These are phyloP conservation scores for Meriones unguiculatus DNA, from an alignment of 2,113 vertebrate genomes.

Conservation along the genomic window DNA sequence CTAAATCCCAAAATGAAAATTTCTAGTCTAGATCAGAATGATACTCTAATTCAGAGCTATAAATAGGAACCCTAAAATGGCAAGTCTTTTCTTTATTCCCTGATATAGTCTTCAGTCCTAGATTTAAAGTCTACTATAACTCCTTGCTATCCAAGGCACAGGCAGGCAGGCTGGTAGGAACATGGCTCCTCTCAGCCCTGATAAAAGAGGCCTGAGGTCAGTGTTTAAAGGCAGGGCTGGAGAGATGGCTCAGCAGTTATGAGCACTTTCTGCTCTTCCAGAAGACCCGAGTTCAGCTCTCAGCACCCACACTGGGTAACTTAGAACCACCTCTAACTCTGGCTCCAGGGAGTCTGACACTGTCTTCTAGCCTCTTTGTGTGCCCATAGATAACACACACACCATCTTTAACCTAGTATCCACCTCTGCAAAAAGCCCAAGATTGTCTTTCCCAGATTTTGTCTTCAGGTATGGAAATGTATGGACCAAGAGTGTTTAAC, in stretches of 20 bases:
- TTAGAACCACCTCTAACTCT: neutral
- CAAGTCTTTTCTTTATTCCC: neutral
- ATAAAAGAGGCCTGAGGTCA: neutral
- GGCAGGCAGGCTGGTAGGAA: neutral
- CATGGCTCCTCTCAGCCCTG: neutral
- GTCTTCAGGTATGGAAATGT: neutral
- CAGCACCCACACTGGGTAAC: neutral
- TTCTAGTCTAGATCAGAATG: constrained; percentile 16
- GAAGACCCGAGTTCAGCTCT: neutral
- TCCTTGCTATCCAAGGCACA: neutral
- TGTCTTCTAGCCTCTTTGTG: neutral
- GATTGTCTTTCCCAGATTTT: neutral
- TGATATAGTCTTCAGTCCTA: constrained; percentile 5
- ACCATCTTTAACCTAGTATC: neutral
- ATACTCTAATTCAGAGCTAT: neutral
- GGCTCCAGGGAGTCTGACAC: neutral
- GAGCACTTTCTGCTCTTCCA: neutral
- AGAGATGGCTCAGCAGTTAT: neutral
- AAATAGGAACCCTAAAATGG: neutral
- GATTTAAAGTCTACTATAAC: neutral
- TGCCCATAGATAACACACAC: neutral
- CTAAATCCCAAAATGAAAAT: neutral
- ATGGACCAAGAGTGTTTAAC: neutral
- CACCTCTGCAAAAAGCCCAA: neutral
- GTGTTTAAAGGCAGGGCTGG: neutral